Conservation (phyloP, 2,113 vertebrate species). For the Hyaena hyaena region DNA sequence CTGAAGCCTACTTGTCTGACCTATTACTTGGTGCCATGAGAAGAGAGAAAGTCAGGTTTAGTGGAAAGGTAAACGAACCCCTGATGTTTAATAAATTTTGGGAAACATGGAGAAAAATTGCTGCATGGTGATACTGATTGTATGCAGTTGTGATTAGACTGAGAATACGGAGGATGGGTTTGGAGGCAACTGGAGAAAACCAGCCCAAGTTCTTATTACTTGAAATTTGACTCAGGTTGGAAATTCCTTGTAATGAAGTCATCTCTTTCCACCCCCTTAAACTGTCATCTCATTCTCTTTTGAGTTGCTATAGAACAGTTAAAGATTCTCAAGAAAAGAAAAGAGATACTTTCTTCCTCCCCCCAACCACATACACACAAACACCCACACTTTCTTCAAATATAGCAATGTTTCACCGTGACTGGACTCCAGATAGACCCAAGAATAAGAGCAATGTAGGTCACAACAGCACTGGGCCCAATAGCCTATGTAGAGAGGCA, state of each 20-base stretch:
- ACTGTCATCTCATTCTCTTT: slow-evolving; percentile 50
- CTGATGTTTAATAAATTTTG: background rate
- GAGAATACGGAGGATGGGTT: slow-evolving; percentile 6
- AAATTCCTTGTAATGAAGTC: slow-evolving; percentile 50
- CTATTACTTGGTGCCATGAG: background rate
- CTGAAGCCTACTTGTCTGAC: background rate
- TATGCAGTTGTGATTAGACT: background rate
- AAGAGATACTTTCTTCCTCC: background rate
- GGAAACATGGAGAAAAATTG: slow-evolving; percentile 13
- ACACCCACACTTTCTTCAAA: slow-evolving; percentile 4
- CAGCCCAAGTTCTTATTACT: background rate
- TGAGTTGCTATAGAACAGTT: slow-evolving; percentile 38
- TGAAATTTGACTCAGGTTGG: slow-evolving; percentile 55
- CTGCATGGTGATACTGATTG: background rate
- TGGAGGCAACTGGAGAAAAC: slow-evolving; percentile 22
- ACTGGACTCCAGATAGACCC: background rate
- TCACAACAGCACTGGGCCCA: background rate
- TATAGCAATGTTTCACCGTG: background rate
- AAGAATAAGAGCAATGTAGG: background rate
- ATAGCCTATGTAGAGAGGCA: background rate
- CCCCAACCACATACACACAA: background rate
- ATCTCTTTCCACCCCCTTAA: slow-evolving; percentile 15
- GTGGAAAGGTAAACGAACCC: background rate
- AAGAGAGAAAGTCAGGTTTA: background rate
- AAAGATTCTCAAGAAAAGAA: slow-evolving; percentile 29